Base-by-base conservation (phyloP, 1,140 invertebrate genomes). In the Drosophila nikananu region DNA sequence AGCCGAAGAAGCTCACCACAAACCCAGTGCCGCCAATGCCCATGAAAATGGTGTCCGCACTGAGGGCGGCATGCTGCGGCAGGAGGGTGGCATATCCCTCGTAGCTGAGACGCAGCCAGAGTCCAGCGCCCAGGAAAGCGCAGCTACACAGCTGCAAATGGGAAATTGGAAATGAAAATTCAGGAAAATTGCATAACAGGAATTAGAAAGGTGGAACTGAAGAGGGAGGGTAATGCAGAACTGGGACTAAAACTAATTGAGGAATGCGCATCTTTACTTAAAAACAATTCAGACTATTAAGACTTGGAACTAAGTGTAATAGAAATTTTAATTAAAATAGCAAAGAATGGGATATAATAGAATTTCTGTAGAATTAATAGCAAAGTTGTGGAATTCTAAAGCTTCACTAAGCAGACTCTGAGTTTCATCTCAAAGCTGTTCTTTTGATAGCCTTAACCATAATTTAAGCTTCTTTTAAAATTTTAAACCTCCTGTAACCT, bases 1-100 rank as follows among this genome's bases (percentile, higher is more conserved):
- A 97, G 57, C 96, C 97, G 77, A 97, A 95, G 93, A 97, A 97
- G 35, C 96, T 95, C 2, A 97, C 94, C 52, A 96, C 94, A 81
- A 97, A 96, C 23, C 95, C 95, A 42, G 96, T 83, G 41, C 95
- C 94, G 54, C 97, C 97, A 19, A 95, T 94, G 32, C 94, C 94
- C 49, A 97, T 95, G 72, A 96, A 94, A 46, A 97, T 86, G 13
- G 95, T 94, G 86, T 97, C 96, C 21, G 95, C 95, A 80, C 96
- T 96, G 48, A 96, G 93, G 51, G 95, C 94, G 39, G 95, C 95
- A 91, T 96, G 96, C 80, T 96, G 95, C 13, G 96, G 96, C 55
- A 97, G 91, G 32, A 97, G 91, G 5, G 95, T 95, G 10, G 96
- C 94, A 87, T 96, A 97, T 41, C 96, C 96, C 49, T 95, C 95